Evolutionary conservation across 2,113 vertebrate species (phyloP).

Genomic region (Anolis sagrei): DNA sequence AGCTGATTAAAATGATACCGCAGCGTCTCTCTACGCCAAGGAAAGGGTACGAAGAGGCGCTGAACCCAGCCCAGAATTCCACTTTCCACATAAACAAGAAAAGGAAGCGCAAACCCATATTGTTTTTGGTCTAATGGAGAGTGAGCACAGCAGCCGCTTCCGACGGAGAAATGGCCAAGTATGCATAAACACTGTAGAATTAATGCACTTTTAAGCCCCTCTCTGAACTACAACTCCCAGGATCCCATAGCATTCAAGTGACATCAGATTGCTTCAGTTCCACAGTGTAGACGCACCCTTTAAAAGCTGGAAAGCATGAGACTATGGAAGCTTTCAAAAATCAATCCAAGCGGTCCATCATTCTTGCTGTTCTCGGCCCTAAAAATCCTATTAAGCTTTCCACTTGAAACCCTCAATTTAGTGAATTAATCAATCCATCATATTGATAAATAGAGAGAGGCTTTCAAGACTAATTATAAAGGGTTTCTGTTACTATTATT

Average conservation of each 20-base stretch:
- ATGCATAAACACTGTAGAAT: background rate
- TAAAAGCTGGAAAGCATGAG: too few species aligned
- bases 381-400: constrained; percentile 15
- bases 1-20: constrained; percentile 7
- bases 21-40: background rate
- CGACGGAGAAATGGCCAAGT: too few species aligned
- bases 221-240: too few species aligned
- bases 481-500: background rate
- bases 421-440: constrained; percentile 24
- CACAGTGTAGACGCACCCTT: too few species aligned
- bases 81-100: background rate
- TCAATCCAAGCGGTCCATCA: background rate
- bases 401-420: background rate
- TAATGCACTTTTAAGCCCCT: too few species aligned
- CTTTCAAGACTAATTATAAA: constrained; percentile 15
- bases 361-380: background rate
- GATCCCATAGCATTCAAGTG: too few species aligned
- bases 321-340: background rate
- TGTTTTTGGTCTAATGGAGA: background rate
- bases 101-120: background rate
- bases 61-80: background rate
- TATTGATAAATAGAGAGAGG: constrained; percentile 10
- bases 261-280: too few species aligned
- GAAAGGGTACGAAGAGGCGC: background rate
- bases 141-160: background rate